phyloP scores from a whole-genome alignment of 2,888 invertebrate genomes.

The Latheticus oryzae region DNA sequence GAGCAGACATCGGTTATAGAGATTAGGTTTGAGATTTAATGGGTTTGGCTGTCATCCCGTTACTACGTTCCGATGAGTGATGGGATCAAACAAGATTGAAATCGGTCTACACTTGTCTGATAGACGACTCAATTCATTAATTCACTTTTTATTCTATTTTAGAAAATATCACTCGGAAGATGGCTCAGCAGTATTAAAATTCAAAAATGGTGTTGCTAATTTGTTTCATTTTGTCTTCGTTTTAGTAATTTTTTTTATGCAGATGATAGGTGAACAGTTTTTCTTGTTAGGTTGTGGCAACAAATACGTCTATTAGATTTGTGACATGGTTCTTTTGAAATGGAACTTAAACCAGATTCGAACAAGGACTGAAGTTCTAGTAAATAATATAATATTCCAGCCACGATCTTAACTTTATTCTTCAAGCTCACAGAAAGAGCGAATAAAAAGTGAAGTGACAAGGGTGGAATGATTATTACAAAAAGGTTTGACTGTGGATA shows the following conservation, averaged over 20 bases:
- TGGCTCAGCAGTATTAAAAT: slow-evolving; percentile 12
- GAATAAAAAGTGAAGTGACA: slow-evolving; percentile 41
- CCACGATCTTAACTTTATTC: slow-evolving; percentile 41
- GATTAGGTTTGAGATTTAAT: slow-evolving; percentile 23
- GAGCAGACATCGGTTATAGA: slow-evolving; percentile 2
- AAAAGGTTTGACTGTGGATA: slow-evolving; percentile 35
- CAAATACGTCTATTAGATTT: slow-evolving; percentile 40
- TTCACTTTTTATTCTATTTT: slow-evolving; percentile 5
- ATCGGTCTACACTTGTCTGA: slow-evolving; percentile 19
- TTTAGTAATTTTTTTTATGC: slow-evolving; percentile 15
- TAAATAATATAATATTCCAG: slow-evolving; percentile 42
- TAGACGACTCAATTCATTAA: slow-evolving; percentile 21
- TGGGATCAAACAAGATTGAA: slow-evolving; percentile 31
- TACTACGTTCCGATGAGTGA: slow-evolving; percentile 19
- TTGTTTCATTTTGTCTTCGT: slow-evolving; percentile 15
- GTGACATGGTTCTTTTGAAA: slow-evolving; percentile 35
- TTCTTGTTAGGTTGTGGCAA: slow-evolving; percentile 22
- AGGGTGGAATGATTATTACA: slow-evolving; percentile 42
- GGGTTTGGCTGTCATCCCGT: slow-evolving; percentile 12
- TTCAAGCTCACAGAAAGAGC: slow-evolving; percentile 38
- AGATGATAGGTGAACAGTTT: slow-evolving; percentile 19
- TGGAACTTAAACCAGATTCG: slow-evolving; percentile 33
- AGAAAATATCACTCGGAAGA: slow-evolving; percentile 9
- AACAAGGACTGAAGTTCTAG: slow-evolving; percentile 29
- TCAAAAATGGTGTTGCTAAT: slow-evolving; percentile 8